A percentile compares a stretch with the other conserved stretches of the same genome.
These are phyloP conservation scores for Hoplias malabaricus DNA, from an alignment of 2,113 vertebrate species.

Conservation along the genomic window DNA sequence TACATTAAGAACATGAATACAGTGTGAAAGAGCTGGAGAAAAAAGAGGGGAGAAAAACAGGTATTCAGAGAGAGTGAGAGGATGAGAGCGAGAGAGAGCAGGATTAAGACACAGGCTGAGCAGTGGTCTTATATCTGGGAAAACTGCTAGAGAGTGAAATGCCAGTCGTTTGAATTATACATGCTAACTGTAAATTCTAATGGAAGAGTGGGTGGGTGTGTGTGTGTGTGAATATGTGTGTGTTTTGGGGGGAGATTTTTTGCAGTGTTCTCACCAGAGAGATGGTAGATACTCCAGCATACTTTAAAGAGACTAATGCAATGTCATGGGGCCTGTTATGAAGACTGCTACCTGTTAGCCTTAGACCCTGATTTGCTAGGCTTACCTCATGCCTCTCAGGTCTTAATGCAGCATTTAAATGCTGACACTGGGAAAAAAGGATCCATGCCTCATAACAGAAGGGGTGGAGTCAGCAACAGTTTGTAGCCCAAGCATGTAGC, in stretches of 20 bases:
- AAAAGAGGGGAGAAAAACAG: neutral
- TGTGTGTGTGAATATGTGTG: neutral
- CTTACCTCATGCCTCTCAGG: neutral
- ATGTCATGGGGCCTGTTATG: neutral
- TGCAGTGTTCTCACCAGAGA: neutral
- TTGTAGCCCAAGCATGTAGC: neutral
- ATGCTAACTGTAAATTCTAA: constrained; percentile 53
- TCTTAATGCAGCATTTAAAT: neutral
- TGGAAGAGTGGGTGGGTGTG: constrained; percentile 10
- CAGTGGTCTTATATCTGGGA: constrained; percentile 38
- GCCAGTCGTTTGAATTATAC: constrained; percentile 57
- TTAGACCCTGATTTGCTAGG: neutral
- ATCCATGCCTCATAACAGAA: neutral
- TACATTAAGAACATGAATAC: too few species aligned
- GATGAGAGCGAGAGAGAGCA: constrained; percentile 23
- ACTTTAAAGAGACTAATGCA: neutral
- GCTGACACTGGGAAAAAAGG: neutral
- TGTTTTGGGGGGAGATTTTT: neutral
- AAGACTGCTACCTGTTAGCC: neutral
- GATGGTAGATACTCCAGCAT: neutral
- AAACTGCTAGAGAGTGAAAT: constrained; percentile 37
- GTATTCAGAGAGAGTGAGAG: neutral
- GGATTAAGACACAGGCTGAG: constrained; percentile 30
- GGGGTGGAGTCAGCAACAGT: neutral
- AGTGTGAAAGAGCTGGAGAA: neutral